Percentiles rank a stretch among this genome's conserved stretches.
Conservation (phyloP, 2,888 invertebrate genomes). For the Patella pellucida region DNA sequence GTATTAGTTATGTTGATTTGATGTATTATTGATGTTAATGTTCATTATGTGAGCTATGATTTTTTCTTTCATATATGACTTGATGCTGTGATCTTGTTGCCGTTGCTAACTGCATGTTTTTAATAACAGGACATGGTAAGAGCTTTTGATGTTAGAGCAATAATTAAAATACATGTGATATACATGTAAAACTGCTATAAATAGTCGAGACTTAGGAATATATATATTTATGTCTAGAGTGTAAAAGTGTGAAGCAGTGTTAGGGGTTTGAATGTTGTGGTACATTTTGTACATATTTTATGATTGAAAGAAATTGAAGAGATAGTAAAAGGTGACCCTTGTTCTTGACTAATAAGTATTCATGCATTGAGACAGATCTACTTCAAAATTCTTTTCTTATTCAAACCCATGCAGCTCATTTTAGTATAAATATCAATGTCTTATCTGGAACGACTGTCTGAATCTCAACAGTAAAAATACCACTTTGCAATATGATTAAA, state of each 20-base stretch:
- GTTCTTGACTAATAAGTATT: too few relatives aligned
- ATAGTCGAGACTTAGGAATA: not conserved
- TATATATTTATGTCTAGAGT: not conserved
- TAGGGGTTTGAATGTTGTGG: too few relatives aligned
- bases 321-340: too few relatives aligned
- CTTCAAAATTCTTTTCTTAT: too few relatives aligned
- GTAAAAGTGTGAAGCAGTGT: not conserved
- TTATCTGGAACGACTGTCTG: not conserved
- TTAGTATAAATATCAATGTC: too few relatives aligned
- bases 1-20: too few relatives aligned
- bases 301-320: too few relatives aligned
- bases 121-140: constrained; percentile 49
- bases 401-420: too few relatives aligned
- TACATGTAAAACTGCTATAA: not conserved
- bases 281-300: too few relatives aligned
- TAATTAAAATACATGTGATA: not conserved
- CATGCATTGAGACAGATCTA: too few relatives aligned
- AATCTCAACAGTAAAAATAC: too few relatives aligned
- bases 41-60: not conserved
- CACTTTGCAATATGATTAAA: too few relatives aligned
- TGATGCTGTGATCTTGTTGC: constrained; percentile 40
- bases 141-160: constrained; percentile 12
- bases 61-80: constrained; percentile 43
- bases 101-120: constrained; percentile 41
- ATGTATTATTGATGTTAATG: not conserved